Percentiles rank a stretch among this genome's conserved stretches.
Evolutionary conservation across 1,140 invertebrate genomes (phyloP).

Genomic region (Bradysia coprophila): DNA sequence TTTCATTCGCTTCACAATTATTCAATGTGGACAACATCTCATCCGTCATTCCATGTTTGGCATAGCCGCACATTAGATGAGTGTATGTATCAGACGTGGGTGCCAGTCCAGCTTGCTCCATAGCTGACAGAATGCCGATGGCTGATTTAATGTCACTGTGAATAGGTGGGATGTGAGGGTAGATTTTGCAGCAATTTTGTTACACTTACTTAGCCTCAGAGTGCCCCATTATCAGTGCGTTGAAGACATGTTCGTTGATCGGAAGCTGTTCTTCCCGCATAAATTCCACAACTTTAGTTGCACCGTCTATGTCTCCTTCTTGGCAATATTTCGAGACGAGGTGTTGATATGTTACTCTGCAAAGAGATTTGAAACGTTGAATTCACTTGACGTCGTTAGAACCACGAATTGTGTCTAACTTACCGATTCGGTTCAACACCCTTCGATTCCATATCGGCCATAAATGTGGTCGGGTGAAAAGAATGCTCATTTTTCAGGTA

Average conservation of each 20-base stretch:
- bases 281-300: conserved; percentile 58
- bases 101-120: conserved; percentile 52
- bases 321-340: conserved; percentile 63
- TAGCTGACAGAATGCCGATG: conserved; percentile 49
- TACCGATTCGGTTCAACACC: conserved; percentile 55
- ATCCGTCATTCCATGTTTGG: conserved; percentile 50
- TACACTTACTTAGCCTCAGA: conserved; percentile 39
- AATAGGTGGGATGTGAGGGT: conserved; percentile 3
- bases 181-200: conserved; percentile 2
- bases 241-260: conserved; percentile 61
- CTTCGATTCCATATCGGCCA: conserved; percentile 50
- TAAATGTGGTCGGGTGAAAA: conserved; percentile 60
- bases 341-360: conserved; percentile 53
- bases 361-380: conserved; percentile 9
- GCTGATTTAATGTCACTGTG: conserved; percentile 61
- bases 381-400: no score
- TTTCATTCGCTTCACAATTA: conserved; percentile 40
- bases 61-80: conserved; percentile 51
- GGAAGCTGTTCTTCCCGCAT: conserved; percentile 62
- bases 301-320: conserved; percentile 62
- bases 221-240: conserved; percentile 66
- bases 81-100: conserved; percentile 55
- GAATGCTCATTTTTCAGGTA: conserved; percentile 68
- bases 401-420: conserved; percentile 7
- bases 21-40: conserved; percentile 31